phyloP scores from a whole-genome alignment of 1,140 invertebrate genomes.

The Stratiolaelaps scimitus region DNA sequence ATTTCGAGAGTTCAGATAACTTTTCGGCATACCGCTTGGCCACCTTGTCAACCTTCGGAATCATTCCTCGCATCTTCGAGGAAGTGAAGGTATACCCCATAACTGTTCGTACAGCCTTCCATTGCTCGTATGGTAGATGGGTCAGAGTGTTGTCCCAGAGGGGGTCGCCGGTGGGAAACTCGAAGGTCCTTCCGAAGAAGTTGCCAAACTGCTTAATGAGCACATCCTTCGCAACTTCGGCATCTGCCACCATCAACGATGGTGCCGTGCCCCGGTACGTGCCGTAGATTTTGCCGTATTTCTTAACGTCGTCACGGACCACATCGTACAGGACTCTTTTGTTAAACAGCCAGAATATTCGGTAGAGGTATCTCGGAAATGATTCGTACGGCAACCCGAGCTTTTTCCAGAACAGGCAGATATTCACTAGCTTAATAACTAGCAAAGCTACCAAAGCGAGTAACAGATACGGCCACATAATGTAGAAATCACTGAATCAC shows the following conservation, averaged over 20 bases:
- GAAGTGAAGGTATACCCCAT: no score
- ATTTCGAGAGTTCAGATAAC: neutral
- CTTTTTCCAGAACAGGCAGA: neutral
- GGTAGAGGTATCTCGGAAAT: neutral
- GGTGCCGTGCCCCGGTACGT: neutral
- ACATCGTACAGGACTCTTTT: neutral
- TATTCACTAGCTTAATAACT: neutral
- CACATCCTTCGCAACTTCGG: neutral
- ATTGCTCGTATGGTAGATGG: no score
- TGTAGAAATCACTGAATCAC: no score
- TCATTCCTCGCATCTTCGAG: neutral
- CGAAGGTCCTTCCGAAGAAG: neutral
- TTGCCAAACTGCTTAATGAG: no score
- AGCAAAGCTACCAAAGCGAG: neutral
- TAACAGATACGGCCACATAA: neutral
- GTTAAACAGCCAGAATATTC: neutral
- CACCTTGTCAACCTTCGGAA: neutral
- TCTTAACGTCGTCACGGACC: neutral
- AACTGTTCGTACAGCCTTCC: no score
- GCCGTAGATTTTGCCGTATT: neutral
- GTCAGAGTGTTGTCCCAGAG: no score
- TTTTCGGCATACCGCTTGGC: neutral
- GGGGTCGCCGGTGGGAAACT: neutral
- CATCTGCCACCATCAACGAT: neutral
- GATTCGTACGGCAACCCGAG: neutral